Conservation (phyloP, 2,888 invertebrate genomes). For the Leuctra nigra region DNA sequence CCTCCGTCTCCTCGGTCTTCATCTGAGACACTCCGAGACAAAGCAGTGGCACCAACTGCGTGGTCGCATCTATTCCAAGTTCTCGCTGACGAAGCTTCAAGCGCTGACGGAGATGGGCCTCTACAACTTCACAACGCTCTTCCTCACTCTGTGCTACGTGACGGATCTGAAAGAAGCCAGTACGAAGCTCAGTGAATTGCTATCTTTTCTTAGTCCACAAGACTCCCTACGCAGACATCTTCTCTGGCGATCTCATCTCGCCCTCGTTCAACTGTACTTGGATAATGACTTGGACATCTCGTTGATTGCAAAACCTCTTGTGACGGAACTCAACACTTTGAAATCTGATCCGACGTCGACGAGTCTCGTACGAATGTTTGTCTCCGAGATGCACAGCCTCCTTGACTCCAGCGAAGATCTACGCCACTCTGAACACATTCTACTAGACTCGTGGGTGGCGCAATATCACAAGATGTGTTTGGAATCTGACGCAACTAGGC, state of each 20-base stretch:
- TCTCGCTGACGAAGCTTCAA: slow-evolving; percentile 48
- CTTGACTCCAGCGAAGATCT: not conserved
- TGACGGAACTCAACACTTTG: not conserved
- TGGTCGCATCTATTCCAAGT: slow-evolving; percentile 52
- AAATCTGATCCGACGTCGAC: not conserved
- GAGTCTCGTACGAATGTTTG: not conserved
- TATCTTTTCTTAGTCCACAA: not conserved
- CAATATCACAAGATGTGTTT: not conserved
- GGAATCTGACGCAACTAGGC: not conserved
- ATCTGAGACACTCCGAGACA: slow-evolving; percentile 28
- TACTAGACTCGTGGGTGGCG: not conserved
- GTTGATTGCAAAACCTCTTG: not conserved
- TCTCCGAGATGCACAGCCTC: not conserved
- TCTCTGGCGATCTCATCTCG: slow-evolving; percentile 1
- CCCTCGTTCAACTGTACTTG: not conserved
- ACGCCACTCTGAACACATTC: not conserved
- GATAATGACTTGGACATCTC: not conserved
- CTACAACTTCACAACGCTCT: slow-evolving; percentile 47
- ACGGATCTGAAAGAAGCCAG: slow-evolving; percentile 40
- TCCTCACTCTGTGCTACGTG: slow-evolving; percentile 41
- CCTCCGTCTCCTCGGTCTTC: slow-evolving; percentile 29
- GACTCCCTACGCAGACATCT: not conserved
- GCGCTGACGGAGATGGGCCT: slow-evolving; percentile 49
- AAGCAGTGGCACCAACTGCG: slow-evolving; percentile 45
- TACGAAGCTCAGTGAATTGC: not conserved